Base-by-base conservation (phyloP, 2,888 invertebrate species). In the Campoplex capitator region DNA sequence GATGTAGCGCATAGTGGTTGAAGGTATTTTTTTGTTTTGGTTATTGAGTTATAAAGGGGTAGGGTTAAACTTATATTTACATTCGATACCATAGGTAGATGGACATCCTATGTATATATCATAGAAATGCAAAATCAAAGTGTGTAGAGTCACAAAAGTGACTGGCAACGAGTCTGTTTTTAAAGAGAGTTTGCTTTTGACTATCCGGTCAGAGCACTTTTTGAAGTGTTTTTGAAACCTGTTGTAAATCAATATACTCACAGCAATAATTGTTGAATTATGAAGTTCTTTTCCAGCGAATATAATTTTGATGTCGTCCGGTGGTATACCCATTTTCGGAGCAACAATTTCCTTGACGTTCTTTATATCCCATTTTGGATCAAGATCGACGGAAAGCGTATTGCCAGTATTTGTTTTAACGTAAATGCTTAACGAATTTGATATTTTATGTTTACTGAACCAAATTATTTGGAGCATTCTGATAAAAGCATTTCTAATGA, bases 241-340 rank as follows among this genome's bases (percentile, higher is more conserved):
- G 38, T 38, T 38, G 38, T 38, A 38, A 38, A 38, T 18, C 9
- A 23, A 45, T 16, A 28, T n/a, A 87, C 92, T 90, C 93, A 97
- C 97, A 94, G 97, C 96, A 88, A 97, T 96, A 51, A 96, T 95
- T 48, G 96, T 96, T 0, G 96, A 95, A 94, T 97, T 97, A 89
- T 96, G 96, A 2, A 97, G 94, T 91, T 97, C 97, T 93, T 97
- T 97, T 3, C 97, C 97, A 56, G 97, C 97, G 92, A 97, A 97
- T 92, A 97, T 97, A 80, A 97, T 97, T 93, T 97, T 97, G 0
- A 97, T 95, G 92, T 97, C 97, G 62, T 96, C 96, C 0, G 97
- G 96, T 70, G 95, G 95, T 74, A 97, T 94, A 0, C 97, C 97
- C 87, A 97, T 93, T 93, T 96, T 95, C 0, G 96, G 96, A 0